Conservation (phyloP, 2,113 vertebrate genomes). For the Hypocryptadius cinnamomeus region DNA sequence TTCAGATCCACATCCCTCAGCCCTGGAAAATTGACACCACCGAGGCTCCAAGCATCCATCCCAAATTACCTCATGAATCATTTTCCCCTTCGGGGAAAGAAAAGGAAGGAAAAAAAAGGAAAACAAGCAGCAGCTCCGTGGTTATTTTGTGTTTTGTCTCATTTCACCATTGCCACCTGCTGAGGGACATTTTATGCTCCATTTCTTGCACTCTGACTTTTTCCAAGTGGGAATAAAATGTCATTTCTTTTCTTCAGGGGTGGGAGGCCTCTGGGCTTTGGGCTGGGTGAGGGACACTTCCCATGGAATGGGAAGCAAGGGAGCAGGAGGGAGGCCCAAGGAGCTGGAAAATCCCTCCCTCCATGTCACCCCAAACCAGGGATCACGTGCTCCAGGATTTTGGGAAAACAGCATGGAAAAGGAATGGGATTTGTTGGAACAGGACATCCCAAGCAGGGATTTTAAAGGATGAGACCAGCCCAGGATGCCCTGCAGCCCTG, state of each 20-base stretch:
- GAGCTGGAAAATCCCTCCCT: no score
- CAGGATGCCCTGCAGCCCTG: accelerated
- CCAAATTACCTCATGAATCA: not conserved
- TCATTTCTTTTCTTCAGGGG: not conserved
- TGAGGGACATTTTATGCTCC: not conserved
- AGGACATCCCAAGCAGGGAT: accelerated
- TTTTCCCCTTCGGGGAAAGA: not conserved
- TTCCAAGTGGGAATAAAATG: not conserved
- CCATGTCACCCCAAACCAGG: accelerated
- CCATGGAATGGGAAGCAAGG: accelerated
- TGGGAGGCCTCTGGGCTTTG: accelerated
- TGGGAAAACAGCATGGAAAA: accelerated
- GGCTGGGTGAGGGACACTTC: not conserved
- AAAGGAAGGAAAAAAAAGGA: accelerated
- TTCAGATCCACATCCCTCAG: not conserved
- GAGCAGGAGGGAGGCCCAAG: not conserved
- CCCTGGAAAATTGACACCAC: not conserved
- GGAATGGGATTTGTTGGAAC: accelerated
- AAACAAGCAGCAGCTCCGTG: not conserved
- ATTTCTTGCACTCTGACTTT: not conserved
- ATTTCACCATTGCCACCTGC: not conserved
- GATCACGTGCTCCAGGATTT: no score
- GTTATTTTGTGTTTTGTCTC: not conserved
- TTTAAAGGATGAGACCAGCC: not conserved
- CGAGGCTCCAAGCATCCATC: not conserved